Evolutionary conservation across 2,797 vertebrate species (phyloP).

Genomic region (Parauchenoglanis punctatus): DNA sequence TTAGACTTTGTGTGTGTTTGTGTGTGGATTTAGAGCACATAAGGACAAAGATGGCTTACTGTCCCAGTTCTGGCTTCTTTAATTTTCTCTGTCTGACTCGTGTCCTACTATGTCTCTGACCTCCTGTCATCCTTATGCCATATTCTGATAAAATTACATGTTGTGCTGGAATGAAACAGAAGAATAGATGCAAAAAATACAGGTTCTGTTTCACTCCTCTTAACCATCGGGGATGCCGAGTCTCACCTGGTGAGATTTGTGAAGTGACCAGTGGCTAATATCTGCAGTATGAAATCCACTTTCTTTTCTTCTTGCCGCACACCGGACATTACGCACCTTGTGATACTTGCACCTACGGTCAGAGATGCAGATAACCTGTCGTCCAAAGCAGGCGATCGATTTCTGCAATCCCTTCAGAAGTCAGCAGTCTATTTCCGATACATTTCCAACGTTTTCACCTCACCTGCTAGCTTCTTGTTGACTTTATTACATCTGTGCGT

Average conservation of each 20-base stretch:
- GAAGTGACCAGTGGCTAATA: neutral
- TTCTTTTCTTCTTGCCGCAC: neutral
- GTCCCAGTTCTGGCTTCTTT: conserved; percentile 15
- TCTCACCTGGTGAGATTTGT: no score
- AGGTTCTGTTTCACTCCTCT: neutral
- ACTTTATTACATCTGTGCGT: neutral
- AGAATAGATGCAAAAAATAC: neutral
- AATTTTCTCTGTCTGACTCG: conserved; percentile 19
- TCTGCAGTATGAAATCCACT: neutral
- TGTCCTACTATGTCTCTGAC: conserved; percentile 9
- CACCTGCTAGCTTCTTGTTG: neutral
- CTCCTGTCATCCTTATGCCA: neutral
- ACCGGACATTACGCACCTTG: neutral
- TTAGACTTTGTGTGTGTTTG: neutral
- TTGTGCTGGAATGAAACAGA: neutral
- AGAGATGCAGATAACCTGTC: neutral
- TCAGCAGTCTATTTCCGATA: no score
- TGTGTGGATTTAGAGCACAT: conserved; percentile 22
- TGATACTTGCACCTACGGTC: no score
- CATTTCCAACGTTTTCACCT: neutral
- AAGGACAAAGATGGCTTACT: conserved; percentile 29
- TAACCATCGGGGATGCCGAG: neutral
- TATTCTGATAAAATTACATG: neutral
- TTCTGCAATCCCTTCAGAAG: neutral
- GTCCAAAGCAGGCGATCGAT: neutral